Evolutionary conservation across 2,797 vertebrate genomes (phyloP).

Genomic region (Centroberyx gerrardi): DNA sequence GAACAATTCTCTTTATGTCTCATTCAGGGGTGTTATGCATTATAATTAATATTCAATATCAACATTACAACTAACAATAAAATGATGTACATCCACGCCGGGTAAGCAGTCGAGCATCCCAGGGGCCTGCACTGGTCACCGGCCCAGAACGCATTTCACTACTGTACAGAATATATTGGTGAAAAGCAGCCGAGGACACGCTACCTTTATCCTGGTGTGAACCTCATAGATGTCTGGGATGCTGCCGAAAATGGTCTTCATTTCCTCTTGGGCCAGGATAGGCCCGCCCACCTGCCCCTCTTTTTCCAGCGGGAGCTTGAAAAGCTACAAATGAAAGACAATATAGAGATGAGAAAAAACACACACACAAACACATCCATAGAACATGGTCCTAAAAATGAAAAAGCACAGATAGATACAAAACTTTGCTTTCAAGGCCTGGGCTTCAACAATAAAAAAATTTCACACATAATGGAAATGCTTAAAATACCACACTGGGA

Average conservation of each 20-base stretch:
- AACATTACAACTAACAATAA: no score
- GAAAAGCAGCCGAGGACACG: neutral
- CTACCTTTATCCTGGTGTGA: constrained; percentile 96
- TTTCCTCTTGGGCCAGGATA: constrained; percentile 96
- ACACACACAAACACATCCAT: neutral
- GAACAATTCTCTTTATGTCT: no score
- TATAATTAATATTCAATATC: no score
- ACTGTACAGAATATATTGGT: neutral
- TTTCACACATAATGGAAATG: no score
- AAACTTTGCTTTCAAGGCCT: no score
- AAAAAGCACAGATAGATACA: no score
- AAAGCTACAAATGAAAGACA: constrained; percentile 85
- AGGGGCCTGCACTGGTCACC: neutral
- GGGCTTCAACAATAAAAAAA: no score
- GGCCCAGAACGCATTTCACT: neutral
- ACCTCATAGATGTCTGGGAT: constrained; percentile 98
- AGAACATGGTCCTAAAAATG: no score
- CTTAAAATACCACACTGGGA: no score
- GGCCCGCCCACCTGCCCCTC: constrained; percentile 97
- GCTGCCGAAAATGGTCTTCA: constrained; percentile 98
- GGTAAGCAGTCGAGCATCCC: neutral
- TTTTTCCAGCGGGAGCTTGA: constrained; percentile 95
- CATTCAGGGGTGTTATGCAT: no score
- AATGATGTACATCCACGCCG: no score
- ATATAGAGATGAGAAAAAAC: constrained; percentile 2